Evolutionary conservation across 1,140 invertebrate genomes (phyloP), one percentile per base, ranked within the genome.

Genomic region (Micrasema longulum): DNA sequence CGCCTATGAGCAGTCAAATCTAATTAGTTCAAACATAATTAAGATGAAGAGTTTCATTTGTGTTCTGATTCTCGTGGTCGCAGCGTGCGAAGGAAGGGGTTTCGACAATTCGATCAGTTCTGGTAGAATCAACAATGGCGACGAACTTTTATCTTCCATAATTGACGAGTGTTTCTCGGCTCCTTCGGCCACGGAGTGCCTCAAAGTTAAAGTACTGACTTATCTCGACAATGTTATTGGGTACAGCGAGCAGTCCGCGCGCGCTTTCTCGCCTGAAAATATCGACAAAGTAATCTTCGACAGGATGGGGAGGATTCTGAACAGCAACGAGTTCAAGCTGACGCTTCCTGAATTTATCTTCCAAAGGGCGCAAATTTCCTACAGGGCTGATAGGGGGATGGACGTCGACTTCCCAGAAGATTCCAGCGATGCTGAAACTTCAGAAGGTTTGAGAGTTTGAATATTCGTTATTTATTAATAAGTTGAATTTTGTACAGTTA

Each of bases 241-340:
- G 31, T 87, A 90, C 1, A 86, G 81, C 20, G 88, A 88, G 20
- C 91, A 91, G 73, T 81, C 81, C 31, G 83, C 83, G 55, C 83
- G 87, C 69, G 83, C 87, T 67, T 81, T 86, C 60, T 80, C 84
- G 18, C 80, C 83, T 43, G 85, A 91, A 57, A 89, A 91, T 76
- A 86, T 93, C 53, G 92, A 93, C 74, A 90, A 91, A 78, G 89
- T 91, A 26, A 89, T 94, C 68, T 89, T 90, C 64, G 88, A 91
- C 52, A 88, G 92, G 73, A 88, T 89, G 5, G 87, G 88, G 12
- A 88, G 90, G 74, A 88, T 92, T 68, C 76, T 94, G 35, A 88
- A 89, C 78, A 88, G 86, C 23, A 91, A 93, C 78, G 90, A 93
- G 76, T 89, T 93, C 77, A 87, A 86, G 35, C 76, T 93, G 38